phyloP scores from a whole-genome alignment of 2,113 vertebrate species.

The Caretta caretta region DNA sequence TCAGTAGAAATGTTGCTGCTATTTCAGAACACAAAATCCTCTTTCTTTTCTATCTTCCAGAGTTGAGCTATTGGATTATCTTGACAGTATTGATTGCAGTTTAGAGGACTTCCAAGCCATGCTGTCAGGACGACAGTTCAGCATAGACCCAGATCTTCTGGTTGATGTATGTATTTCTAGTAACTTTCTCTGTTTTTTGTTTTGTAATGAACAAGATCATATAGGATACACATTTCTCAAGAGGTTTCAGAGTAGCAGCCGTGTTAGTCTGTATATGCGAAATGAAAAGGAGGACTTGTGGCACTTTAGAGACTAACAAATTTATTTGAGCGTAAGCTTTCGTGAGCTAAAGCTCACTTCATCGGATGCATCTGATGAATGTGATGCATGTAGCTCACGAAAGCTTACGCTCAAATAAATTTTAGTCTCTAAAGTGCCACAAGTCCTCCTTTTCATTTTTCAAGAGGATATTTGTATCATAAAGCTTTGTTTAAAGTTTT shows the following conservation, averaged over 20 bases:
- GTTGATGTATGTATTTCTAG: constrained; percentile 85
- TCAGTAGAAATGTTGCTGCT: background rate
- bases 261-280: too few relatives aligned
- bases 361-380: too few relatives aligned
- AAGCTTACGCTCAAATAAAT: too few relatives aligned
- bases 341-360: too few relatives aligned
- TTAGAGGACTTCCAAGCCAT: constrained; percentile 98
- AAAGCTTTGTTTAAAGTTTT: background rate
- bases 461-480: too few relatives aligned
- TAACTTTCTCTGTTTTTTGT: background rate
- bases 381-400: too few relatives aligned
- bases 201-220: background rate
- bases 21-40: background rate
- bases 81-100: constrained; percentile 98
- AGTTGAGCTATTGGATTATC: constrained; percentile 96
- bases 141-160: constrained; percentile 88
- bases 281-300: too few relatives aligned
- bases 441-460: too few relatives aligned
- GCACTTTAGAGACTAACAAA: too few relatives aligned
- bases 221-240: background rate
- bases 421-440: too few relatives aligned
- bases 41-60: constrained; percentile 74
- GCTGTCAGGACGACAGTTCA: constrained; percentile 94
- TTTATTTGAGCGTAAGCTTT: too few relatives aligned
- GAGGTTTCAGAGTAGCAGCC: too few relatives aligned